Evolutionary conservation across 2,888 invertebrate species (phyloP).

Genomic region (Tenthredo scrophulariae): DNA sequence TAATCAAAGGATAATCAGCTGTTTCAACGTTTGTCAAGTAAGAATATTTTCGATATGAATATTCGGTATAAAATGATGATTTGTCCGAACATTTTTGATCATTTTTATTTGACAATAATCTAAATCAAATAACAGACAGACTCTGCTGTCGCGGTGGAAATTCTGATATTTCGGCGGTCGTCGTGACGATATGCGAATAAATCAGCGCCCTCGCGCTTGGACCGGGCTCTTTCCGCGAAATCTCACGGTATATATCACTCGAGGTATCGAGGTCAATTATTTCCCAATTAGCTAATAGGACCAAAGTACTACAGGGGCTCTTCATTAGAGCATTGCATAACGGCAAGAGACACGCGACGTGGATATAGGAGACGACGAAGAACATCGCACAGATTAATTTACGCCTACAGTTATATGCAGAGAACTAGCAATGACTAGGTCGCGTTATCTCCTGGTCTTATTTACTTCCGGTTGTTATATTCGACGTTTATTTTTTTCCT

Average conservation of each 20-base stretch:
- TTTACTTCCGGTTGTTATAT: constrained; percentile 43
- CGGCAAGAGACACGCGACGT: neutral
- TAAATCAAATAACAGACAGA: too few species aligned
- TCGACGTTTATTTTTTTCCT: constrained; percentile 5
- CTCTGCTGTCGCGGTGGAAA: too few species aligned
- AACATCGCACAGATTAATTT: constrained; percentile 30
- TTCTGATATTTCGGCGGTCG: too few species aligned
- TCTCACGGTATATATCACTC: neutral
- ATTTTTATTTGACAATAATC: too few species aligned
- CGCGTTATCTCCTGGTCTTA: constrained; percentile 34
- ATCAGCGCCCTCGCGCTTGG: too few species aligned
- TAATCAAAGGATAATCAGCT: neutral
- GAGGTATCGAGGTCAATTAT: neutral
- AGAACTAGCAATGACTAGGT: constrained; percentile 7
- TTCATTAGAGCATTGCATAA: constrained; percentile 11
- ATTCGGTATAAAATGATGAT: too few species aligned
- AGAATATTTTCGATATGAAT: neutral
- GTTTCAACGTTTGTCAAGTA: neutral
- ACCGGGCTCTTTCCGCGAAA: too few species aligned
- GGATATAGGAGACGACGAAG: constrained; percentile 4
- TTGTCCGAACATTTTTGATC: too few species aligned
- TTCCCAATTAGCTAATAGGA: constrained; percentile 30
- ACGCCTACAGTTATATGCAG: neutral
- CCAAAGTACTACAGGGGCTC: neutral
- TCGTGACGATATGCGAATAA: too few species aligned